Percentiles rank a stretch among this genome's conserved stretches.
Evolutionary conservation across 1,140 invertebrate species (phyloP).

Genomic region (Phymastichus coffea): DNA sequence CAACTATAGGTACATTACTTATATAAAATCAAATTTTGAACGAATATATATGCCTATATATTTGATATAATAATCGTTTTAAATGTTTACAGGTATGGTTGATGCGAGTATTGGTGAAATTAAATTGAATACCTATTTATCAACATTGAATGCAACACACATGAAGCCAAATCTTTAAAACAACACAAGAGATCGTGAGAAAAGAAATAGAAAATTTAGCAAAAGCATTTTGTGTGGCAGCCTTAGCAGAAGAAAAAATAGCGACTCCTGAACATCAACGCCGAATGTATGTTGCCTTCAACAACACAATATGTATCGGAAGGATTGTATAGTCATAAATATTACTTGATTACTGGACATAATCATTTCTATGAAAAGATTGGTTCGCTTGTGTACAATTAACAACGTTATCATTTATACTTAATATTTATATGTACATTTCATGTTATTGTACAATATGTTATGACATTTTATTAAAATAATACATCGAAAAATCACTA

Average conservation of each 20-base stretch:
- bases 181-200: not conserved
- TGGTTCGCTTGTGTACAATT: not conserved
- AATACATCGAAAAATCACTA: not conserved
- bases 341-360: not conserved
- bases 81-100: not conserved
- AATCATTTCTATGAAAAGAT: not conserved
- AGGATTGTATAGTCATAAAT: not conserved
- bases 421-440: not conserved
- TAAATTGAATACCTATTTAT: not conserved
- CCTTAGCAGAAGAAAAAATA: not conserved
- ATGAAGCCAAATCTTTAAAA: not conserved
- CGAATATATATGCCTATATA: not conserved
- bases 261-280: not conserved
- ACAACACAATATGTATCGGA: not conserved
- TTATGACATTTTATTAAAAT: no score
- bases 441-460: not conserved
- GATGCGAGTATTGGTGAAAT: constrained; percentile 3
- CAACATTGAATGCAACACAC: not conserved
- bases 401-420: not conserved
- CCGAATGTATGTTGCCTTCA: not conserved
- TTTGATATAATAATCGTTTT: not conserved
- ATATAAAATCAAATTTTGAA: not conserved
- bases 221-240: not conserved
- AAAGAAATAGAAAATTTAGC: not conserved
- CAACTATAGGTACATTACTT: not conserved